Evolutionary conservation across 2,113 vertebrate species (phyloP), one percentile per base, ranked within the genome.

Genomic region (Telmatochromis sp.): DNA sequence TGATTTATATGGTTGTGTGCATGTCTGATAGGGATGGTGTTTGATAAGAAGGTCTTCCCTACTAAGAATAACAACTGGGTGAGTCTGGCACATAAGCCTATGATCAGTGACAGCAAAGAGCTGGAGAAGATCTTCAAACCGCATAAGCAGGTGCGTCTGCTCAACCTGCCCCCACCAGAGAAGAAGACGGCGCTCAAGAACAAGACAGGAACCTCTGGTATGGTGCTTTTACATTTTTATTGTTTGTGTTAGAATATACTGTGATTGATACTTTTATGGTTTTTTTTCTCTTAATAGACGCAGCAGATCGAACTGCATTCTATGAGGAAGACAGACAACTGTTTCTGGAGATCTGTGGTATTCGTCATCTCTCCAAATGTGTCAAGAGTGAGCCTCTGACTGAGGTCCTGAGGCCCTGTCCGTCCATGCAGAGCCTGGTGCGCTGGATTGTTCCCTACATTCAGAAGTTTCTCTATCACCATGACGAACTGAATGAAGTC

Each of bases 41-140:
- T 35, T 21, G 85, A 94, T 45, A 94, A 93, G 89, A 94, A 47
- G 78, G 95, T 97, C 37, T 97, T 97, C 82, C 96, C 96, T 31
- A 95, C 96, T 40, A 97, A 96, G 84, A 94, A 93, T 6, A 96
- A 92, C 90, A 86, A 6, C 68, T 97, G 97, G 97, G 96, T 97
- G 57, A 94, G 92, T 37, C 86, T 97, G 86, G 93, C 89, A 13
- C 89, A 47, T 49, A 94, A 89, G 35, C 97, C 96, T 80, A 94
- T 97, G 92, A 94, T 97, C 12, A 37, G 95, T 9, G 96, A 97
- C 89, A 93, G 23, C 83, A 94, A 90, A 78, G 94, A 90, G 65
- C 91, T 97, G 94, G 97, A 97, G 88, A 96, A 96, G 85, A 86
- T 97, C 87, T 97, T 97, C 55, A 96, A 93, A 93, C 26, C 82